Evolutionary conservation across 2,888 invertebrate genomes (phyloP), one percentile per base, ranked within the genome.

Genomic region (Oxycera nigricornis): DNA sequence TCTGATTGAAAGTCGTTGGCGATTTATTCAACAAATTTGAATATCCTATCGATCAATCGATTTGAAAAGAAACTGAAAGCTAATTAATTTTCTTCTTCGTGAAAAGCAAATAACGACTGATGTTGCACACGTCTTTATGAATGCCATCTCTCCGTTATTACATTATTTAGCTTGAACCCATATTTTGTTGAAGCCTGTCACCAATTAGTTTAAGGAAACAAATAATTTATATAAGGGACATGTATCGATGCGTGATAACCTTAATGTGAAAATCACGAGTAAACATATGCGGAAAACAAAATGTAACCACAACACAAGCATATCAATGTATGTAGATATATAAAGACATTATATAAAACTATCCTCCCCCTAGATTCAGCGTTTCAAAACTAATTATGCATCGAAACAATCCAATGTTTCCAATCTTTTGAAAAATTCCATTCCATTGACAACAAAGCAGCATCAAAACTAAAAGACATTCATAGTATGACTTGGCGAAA

Each of bases 391-490:
- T 59, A 59, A 59, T 59, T 59, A 30, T 30, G 59, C 17, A 59
- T 24, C 9, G 30, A 59, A 59, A 59, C 59, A 59, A 59, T 59
- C 26, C 30, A 59, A 26, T 59, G 59, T 59, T 59, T 59, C 59
- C 30, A 59, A 59, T 59, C 59, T 59, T 50, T 59, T 59, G 59
- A 59, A 59, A 59, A 59, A 59, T 59, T 59, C 28, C 59, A 59
- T 28, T 26, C 59, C 59, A 28, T 59, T 59, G 59, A 59, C 59
- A 59, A 59, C 59, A 14, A 28, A 59, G 14, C 30, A 59, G 7
- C 28, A 59, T 30, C 4, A 26, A 26, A 59, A 26, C 2, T 30
- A 59, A 26, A 59, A 4, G 7, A 28, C 14, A 22, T 20, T 28
- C 59, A 59, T 59, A 30, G 59, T 59, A 59, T 59, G 59, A 59